Evolutionary conservation across 2,113 vertebrate genomes (phyloP), one percentile per base, ranked within the genome.

Genomic region (Chaenocephalus aceratus): DNA sequence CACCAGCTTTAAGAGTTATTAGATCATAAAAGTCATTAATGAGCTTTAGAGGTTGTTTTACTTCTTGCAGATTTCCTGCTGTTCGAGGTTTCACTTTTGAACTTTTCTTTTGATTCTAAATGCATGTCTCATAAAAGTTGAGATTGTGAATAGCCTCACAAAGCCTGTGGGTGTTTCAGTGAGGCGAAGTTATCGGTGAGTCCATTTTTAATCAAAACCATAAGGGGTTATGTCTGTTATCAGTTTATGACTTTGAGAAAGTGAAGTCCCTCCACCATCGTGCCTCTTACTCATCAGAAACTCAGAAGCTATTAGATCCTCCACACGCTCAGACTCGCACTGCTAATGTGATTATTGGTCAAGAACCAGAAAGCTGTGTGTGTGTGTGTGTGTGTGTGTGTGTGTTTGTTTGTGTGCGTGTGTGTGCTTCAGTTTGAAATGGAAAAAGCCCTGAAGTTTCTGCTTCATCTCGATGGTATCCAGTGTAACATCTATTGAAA

Each of bases 341-440:
- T 82, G 83, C 86, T 90, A 52, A 89, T 83, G 71, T 77, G 68
- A 77, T 90, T 77, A 86, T 14, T 73, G 80, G 72, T 80, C 80
- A 74, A 82, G 67, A 77, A 76, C 36, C 87, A 70, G 34, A 59
- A 62, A 46, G 71, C 8, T 18, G 10, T 64, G 21, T 62, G 21
- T 21, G 72, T 77, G 67, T 64, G 16, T 26, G 2, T 26, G 3
- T 26, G 48, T 15, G 23, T 54, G 18, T 11, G 41, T 23, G 6
- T 26, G 6, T 34, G 14, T n/a, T 21, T 21, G 21, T 21, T 21
- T 21, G 21, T 21, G 21, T 21, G 21, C 21, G 21, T 21, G 21
- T 21, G 21, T 21, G 21, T 71, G 3, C 6, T 57, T 12, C 0
- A 48, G 30, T 34, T 57, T 72, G 10, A 58, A 23, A 7, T 26